Evolutionary conservation across 1,140 invertebrate genomes (phyloP).

Genomic region (Nymphalis io): DNA sequence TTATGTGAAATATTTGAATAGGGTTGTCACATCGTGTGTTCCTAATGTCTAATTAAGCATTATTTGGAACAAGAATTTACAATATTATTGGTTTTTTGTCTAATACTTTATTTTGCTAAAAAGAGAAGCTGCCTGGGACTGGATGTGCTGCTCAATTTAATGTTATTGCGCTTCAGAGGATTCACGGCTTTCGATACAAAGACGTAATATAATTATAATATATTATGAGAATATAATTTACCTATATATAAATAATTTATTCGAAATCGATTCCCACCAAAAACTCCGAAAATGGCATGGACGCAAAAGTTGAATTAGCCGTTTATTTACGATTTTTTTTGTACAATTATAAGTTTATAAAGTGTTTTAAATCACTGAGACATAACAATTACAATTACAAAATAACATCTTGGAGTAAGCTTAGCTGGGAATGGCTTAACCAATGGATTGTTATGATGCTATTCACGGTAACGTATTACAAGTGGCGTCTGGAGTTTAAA

Average conservation of each 20-base stretch:
- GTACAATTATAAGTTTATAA: neutral
- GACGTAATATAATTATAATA: too few species aligned
- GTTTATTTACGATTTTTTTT: too few species aligned
- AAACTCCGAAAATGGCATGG: too few species aligned
- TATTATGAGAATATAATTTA: too few species aligned
- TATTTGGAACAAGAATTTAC: neutral
- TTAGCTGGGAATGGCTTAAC: conserved; percentile 36
- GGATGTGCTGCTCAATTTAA: too few species aligned
- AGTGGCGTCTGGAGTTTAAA: conserved; percentile 35
- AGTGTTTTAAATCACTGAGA: neutral
- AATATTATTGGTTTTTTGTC: neutral
- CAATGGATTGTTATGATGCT: conserved; percentile 52
- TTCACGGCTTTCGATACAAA: too few species aligned
- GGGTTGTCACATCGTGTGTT: conserved; percentile 14
- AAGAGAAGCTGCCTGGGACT: too few species aligned
- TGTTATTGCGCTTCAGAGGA: too few species aligned
- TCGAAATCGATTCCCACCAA: too few species aligned
- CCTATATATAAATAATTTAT: too few species aligned
- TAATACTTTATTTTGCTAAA: too few species aligned
- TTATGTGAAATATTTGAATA: conserved; percentile 32
- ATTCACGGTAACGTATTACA: conserved; percentile 60
- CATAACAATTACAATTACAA: conserved; percentile 12
- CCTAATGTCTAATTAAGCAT: neutral
- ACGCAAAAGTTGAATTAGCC: too few species aligned
- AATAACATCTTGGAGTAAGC: conserved; percentile 33